Conservation (phyloP, 2,797 vertebrate species). For the Mareca penelope region DNA sequence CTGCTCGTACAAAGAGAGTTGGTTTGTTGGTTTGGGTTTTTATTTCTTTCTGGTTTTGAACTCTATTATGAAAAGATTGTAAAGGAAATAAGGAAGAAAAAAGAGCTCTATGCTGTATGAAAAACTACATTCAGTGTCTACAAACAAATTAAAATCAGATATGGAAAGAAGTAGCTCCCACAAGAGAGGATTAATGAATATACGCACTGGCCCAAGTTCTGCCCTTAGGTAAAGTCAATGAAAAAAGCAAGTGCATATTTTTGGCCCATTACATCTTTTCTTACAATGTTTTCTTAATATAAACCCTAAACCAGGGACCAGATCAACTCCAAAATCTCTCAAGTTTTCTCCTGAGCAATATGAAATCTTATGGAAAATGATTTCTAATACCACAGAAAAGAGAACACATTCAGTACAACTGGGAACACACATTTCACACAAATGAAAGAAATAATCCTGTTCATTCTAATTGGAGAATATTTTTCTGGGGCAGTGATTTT, state of each 20-base stretch:
- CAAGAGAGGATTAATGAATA: conserved; percentile 46
- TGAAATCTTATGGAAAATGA: conserved; percentile 67
- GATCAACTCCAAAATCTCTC: conserved; percentile 53
- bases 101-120: not conserved
- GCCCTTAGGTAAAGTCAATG: conserved; percentile 54
- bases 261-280: conserved; percentile 30
- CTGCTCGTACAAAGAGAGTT: not conserved
- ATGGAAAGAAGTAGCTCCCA: conserved; percentile 42
- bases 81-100: conserved; percentile 30
- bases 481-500: conserved; percentile 74
- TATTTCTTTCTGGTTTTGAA: not conserved
- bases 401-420: conserved; percentile 23
- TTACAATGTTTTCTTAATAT: conserved; percentile 48
- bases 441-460: conserved; percentile 66
- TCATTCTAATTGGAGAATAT: conserved; percentile 73
- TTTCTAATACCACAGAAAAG: conserved; percentile 63
- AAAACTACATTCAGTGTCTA: conserved; percentile 4
- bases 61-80: not conserved
- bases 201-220: not conserved
- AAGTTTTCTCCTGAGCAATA: conserved; percentile 69
- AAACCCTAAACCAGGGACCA: conserved; percentile 59
- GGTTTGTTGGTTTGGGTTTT: not conserved
- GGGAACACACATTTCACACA: conserved; percentile 64
- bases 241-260: conserved; percentile 30
- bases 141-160: conserved; percentile 61